Evolutionary conservation across 2,888 invertebrate species (phyloP).

Genomic region (Cerceris rybyensis): DNA sequence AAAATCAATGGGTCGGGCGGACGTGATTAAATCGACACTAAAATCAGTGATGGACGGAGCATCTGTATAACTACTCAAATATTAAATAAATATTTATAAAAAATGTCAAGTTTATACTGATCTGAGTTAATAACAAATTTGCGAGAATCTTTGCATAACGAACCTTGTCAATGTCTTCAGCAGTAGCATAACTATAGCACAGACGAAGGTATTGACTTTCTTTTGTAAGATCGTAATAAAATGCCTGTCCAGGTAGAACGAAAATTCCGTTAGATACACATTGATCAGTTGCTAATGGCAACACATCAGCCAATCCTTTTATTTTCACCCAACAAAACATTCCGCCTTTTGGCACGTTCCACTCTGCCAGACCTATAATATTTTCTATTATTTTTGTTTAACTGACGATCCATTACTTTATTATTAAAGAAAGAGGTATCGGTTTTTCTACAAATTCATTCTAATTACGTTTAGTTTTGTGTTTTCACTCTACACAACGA

Average conservation of each 20-base stretch:
- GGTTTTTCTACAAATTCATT: background rate
- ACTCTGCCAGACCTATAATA: constrained; percentile 85
- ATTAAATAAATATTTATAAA: background rate
- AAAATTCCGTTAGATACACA: constrained; percentile 86
- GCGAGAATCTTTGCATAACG: background rate
- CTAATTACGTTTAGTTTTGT: too few relatives aligned
- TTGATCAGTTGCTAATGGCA: constrained; percentile 86
- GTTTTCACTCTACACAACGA: too few relatives aligned
- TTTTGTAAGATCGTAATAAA: constrained; percentile 84
- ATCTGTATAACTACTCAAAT: too few relatives aligned
- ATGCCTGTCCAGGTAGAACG: constrained; percentile 89
- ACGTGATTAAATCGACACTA: too few relatives aligned
- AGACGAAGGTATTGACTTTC: constrained; percentile 87
- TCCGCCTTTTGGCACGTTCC: constrained; percentile 88
- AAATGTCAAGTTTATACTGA: background rate
- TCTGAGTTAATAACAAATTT: background rate
- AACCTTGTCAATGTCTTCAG: constrained; percentile 86
- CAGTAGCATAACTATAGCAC: constrained; percentile 87
- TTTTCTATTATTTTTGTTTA: background rate
- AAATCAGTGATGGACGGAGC: too few relatives aligned
- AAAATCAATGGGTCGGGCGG: too few relatives aligned
- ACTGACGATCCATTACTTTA: background rate
- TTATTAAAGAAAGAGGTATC: background rate
- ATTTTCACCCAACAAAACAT: constrained; percentile 91
- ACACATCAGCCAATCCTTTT: constrained; percentile 86